phyloP scores from a whole-genome alignment of 2,888 invertebrate genomes.

The Psococerastis gibbosa region DNA sequence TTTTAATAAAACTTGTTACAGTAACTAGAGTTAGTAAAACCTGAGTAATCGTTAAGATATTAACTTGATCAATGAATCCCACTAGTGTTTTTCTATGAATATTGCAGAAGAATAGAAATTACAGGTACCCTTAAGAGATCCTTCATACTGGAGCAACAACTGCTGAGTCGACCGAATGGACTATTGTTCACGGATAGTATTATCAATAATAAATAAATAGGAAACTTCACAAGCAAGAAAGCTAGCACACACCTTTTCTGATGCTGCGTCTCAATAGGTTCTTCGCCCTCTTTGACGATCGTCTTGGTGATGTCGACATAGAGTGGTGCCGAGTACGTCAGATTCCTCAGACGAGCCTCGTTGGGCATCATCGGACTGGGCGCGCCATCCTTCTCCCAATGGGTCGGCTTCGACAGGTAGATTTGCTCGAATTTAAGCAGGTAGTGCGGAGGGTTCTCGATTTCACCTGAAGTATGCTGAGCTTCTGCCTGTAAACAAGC shows the following conservation, averaged over 20 bases:
- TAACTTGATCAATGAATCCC: no score
- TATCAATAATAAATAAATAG: no score
- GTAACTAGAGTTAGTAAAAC: no score
- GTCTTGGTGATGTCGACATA: slow-evolving; percentile 99
- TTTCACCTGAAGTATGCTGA: slow-evolving; percentile 85
- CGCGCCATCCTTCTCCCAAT: slow-evolving; percentile 99
- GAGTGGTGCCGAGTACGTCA: slow-evolving; percentile 94
- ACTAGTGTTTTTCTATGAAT: no score
- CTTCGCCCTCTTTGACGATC: slow-evolving; percentile 75
- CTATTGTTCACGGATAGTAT: no score
- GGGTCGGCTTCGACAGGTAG: slow-evolving; percentile 96
- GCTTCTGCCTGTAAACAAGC: slow-evolving; percentile 67
- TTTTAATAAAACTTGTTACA: no score
- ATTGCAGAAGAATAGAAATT: no score
- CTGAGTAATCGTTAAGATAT: no score
- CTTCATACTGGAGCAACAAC: no score
- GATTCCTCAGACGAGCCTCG: slow-evolving; percentile 89
- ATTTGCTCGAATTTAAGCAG: slow-evolving; percentile 96
- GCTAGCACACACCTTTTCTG: slow-evolving; percentile 35
- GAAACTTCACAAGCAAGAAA: no score
- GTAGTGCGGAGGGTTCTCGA: slow-evolving; percentile 80
- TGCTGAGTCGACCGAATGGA: no score
- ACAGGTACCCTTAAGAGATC: no score
- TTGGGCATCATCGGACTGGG: slow-evolving; percentile 99
- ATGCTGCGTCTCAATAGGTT: slow-evolving; percentile 57